Conservation (phyloP, 2,888 invertebrate species). For the Drosophila antonietae region DNA sequence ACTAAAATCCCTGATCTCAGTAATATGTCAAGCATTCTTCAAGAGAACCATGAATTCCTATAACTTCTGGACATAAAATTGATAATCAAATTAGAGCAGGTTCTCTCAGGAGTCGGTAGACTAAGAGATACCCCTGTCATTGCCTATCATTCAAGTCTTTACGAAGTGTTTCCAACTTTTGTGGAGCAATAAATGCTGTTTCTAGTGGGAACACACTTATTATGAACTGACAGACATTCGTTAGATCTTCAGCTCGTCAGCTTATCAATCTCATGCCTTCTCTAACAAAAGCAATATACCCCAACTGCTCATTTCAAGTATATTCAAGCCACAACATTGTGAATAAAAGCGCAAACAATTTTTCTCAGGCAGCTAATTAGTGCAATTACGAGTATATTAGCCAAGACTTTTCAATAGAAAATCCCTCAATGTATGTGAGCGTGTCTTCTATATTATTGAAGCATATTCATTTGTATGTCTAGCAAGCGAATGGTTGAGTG, state of each 20-base stretch:
- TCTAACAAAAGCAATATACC: neutral
- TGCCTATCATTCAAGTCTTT: too few species aligned
- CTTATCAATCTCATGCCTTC: neutral
- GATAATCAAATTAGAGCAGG: too few species aligned
- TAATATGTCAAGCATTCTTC: too few species aligned
- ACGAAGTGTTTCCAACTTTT: too few species aligned
- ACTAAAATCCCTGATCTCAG: too few species aligned
- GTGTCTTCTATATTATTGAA: neutral
- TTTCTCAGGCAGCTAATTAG: conserved; percentile 1
- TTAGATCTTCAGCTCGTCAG: neutral
- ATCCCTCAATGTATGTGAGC: neutral
- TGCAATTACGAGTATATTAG: conserved; percentile 3
- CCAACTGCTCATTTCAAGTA: neutral
- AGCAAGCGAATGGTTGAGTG: conserved; percentile 29
- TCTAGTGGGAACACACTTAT: too few species aligned
- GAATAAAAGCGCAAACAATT: neutral
- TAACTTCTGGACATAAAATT: too few species aligned
- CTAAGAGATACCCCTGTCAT: too few species aligned
- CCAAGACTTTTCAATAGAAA: neutral
- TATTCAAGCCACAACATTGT: neutral
- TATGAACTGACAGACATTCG: too few species aligned
- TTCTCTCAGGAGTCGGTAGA: too few species aligned
- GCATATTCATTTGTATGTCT: conserved; percentile 47
- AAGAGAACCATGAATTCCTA: too few species aligned
- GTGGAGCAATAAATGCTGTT: too few species aligned